Percentiles rank a stretch among this genome's conserved stretches.
Evolutionary conservation across 1,140 invertebrate species (phyloP).

Genomic region (Eciton burchellii): DNA sequence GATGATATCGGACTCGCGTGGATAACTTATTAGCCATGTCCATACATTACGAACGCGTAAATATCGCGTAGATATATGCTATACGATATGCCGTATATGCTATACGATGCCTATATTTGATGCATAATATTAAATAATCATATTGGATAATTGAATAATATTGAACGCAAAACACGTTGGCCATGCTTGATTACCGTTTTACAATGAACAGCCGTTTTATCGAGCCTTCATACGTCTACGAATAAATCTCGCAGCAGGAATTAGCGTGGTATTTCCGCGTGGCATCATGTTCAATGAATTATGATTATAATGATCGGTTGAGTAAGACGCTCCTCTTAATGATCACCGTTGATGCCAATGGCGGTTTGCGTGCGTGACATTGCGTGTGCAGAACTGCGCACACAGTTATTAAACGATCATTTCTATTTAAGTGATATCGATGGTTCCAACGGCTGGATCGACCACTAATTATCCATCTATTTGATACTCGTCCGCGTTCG

Average conservation of each 20-base stretch:
- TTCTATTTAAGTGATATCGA: constrained; percentile 35
- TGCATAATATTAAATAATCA: neutral
- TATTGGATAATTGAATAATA: neutral
- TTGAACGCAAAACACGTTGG: neutral
- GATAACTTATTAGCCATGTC: too few relatives aligned
- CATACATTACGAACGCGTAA: too few relatives aligned
- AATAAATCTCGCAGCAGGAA: too few relatives aligned
- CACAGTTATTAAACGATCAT: constrained; percentile 17
- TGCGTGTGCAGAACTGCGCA: constrained; percentile 2
- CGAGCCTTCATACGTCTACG: too few relatives aligned
- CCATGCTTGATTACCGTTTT: neutral
- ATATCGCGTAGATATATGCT: too few relatives aligned
- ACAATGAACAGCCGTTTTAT: neutral
- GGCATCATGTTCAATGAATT: too few relatives aligned
- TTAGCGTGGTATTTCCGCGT: too few relatives aligned
- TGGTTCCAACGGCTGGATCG: constrained; percentile 3
- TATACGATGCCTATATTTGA: neutral
- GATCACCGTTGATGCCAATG: constrained; percentile 4
- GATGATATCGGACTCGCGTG: too few relatives aligned
- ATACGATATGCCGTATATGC: neutral
- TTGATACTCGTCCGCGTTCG: constrained; percentile 27
- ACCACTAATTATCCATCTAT: constrained; percentile 40
- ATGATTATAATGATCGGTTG: neutral
- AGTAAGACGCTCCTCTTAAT: neutral
- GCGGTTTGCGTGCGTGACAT: neutral